Conservation (phyloP, 2,888 invertebrate genomes). For the Cerastis leucographa region DNA sequence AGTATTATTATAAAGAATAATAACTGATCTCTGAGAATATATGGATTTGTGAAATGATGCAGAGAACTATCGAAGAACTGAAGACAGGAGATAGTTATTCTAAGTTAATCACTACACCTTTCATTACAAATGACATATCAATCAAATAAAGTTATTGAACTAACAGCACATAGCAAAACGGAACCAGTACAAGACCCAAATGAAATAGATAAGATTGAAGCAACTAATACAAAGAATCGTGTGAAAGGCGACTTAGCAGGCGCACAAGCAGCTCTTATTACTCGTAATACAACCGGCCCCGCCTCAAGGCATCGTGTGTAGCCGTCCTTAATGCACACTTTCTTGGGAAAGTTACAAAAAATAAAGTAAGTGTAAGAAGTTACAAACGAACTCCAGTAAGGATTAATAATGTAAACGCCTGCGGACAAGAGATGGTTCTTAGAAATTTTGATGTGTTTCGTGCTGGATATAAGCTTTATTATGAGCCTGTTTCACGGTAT, state of each 20-base stretch:
- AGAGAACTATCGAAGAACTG: neutral
- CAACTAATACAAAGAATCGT: constrained; percentile 38
- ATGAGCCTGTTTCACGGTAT: constrained; percentile 22
- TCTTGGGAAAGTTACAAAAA: constrained; percentile 71
- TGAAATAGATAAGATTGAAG: constrained; percentile 44
- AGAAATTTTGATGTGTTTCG: constrained; percentile 48
- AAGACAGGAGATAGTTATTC: neutral
- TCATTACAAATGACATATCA: constrained; percentile 2
- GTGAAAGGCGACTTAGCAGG: constrained; percentile 49
- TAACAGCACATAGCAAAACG: constrained; percentile 15
- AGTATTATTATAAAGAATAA: constrained; percentile 14
- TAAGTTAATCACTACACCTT: neutral
- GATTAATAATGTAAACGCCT: constrained; percentile 60
- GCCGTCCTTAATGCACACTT: constrained; percentile 66
- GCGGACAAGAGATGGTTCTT: constrained; percentile 45
- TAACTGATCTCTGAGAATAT: neutral
- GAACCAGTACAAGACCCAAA: constrained; percentile 47
- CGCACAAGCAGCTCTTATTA: constrained; percentile 55
- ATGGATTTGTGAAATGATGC: neutral
- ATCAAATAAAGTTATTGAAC: constrained; percentile 2
- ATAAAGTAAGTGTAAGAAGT: constrained; percentile 58
- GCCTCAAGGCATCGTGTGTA: constrained; percentile 68
- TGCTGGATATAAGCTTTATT: constrained; percentile 19
- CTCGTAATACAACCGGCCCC: constrained; percentile 50
- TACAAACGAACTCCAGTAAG: constrained; percentile 53